Percentiles rank a stretch among this genome's conserved stretches.
Conservation (phyloP, 2,888 invertebrate genomes). For the Sminthurinus aureus region DNA sequence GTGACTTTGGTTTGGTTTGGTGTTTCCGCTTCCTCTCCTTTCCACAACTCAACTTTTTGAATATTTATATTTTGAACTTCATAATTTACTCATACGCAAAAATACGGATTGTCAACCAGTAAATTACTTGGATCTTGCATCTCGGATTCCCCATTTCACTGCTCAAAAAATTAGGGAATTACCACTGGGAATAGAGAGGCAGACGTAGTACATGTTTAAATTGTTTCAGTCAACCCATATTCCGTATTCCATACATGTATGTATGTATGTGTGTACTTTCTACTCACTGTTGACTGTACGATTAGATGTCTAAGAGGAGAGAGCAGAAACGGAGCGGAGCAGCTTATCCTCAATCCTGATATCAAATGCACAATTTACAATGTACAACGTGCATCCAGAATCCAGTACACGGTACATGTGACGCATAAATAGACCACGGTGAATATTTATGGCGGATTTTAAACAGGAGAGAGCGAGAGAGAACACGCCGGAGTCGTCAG, state of each 20-base stretch:
- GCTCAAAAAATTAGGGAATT: neutral
- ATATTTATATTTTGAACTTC: neutral
- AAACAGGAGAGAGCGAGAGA: neutral
- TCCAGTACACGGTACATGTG: neutral
- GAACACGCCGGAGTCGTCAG: slow-evolving; percentile 14
- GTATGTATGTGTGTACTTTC: too few relatives aligned
- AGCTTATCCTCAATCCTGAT: neutral
- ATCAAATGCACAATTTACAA: neutral
- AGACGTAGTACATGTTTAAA: too few relatives aligned
- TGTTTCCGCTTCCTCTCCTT: too few relatives aligned
- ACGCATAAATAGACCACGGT: neutral
- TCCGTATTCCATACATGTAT: neutral
- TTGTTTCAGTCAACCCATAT: slow-evolving; percentile 3
- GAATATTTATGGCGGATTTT: slow-evolving; percentile 11
- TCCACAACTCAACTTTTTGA: too few relatives aligned
- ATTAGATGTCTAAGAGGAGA: too few relatives aligned
- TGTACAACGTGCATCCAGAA: neutral
- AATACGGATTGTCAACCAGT: slow-evolving; percentile 6
- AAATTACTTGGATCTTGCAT: neutral
- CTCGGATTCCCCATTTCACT: neutral
- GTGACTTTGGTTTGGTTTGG: too few relatives aligned
- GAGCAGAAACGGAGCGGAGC: neutral
- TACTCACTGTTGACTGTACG: neutral
- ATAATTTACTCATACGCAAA: slow-evolving; percentile 11
- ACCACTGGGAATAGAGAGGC: neutral